Percentiles rank a stretch among this genome's conserved stretches.
Evolutionary conservation across 2,888 invertebrate species (phyloP).

Genomic region (Drosophila tripunctata): DNA sequence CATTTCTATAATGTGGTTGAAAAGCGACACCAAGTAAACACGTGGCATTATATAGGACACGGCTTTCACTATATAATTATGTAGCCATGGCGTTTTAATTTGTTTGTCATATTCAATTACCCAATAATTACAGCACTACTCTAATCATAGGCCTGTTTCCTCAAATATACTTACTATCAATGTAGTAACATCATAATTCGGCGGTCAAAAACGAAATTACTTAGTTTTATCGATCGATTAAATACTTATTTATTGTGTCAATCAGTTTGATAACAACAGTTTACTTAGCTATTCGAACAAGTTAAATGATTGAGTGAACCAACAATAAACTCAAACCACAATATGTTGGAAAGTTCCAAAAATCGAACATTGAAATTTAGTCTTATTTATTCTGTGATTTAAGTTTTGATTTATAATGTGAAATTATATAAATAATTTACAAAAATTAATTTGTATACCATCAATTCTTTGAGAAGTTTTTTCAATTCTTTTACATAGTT

Average conservation of each 20-base stretch:
- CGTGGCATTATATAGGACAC: slow-evolving; percentile 21
- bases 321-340: no score
- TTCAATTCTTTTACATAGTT: no score
- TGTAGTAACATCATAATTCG: background rate
- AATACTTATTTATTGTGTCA: background rate
- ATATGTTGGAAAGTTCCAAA: no score
- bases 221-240: background rate
- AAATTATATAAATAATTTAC: no score
- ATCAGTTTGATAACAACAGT: no score
- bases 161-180: background rate
- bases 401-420: no score
- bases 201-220: background rate
- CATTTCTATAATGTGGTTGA: slow-evolving; percentile 5
- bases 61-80: slow-evolving; percentile 19
- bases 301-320: no score
- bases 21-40: slow-evolving; percentile 26
- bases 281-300: no score
- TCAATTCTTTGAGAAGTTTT: no score
- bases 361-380: no score
- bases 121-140: slow-evolving; percentile 9
- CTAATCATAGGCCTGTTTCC: background rate
- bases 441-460: no score
- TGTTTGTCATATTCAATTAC: slow-evolving; percentile 15
- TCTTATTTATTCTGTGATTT: no score
- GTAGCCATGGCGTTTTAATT: slow-evolving; percentile 10